These are phyloP conservation scores for Psococerastis gibbosa DNA, from an alignment of 2,888 invertebrate species.

Conservation along the genomic window DNA sequence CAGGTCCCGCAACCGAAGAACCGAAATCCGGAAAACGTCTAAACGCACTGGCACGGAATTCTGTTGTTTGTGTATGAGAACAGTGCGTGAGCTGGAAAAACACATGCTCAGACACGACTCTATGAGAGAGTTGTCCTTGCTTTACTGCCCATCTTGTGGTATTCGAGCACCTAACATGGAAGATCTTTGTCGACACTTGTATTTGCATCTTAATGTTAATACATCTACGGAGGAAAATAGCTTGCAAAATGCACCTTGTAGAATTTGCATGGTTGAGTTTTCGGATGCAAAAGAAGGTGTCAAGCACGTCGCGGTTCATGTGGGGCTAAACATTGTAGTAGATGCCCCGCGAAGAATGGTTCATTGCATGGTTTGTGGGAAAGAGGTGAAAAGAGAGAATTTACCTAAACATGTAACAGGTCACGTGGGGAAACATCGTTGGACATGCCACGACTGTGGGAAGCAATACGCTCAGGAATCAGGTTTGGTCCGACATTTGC, in stretches of 20 bases:
- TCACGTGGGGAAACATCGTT: conserved; percentile 3
- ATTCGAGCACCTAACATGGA: background rate
- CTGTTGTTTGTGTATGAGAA: background rate
- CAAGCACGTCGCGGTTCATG: too few relatives aligned
- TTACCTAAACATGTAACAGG: background rate
- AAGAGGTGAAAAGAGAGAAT: background rate
- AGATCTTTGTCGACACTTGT: background rate
- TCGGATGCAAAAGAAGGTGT: too few relatives aligned
- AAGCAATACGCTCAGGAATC: conserved; percentile 8
- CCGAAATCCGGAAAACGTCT: too few relatives aligned
- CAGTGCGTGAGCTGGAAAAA: background rate
- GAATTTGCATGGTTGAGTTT: too few relatives aligned
- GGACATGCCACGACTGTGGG: conserved; percentile 6
- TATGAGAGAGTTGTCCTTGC: background rate
- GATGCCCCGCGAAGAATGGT: too few relatives aligned
- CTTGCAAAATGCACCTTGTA: too few relatives aligned
- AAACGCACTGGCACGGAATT: too few relatives aligned
- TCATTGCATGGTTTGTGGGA: conserved; percentile 4
- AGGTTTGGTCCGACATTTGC: background rate
- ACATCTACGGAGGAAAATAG: too few relatives aligned
- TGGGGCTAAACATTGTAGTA: too few relatives aligned
- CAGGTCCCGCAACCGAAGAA: too few relatives aligned
- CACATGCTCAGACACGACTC: background rate
- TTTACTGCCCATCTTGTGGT: background rate
- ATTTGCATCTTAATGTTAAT: too few relatives aligned